phyloP scores from a whole-genome alignment of 1,140 invertebrate species.

The Nomia melanderi region DNA sequence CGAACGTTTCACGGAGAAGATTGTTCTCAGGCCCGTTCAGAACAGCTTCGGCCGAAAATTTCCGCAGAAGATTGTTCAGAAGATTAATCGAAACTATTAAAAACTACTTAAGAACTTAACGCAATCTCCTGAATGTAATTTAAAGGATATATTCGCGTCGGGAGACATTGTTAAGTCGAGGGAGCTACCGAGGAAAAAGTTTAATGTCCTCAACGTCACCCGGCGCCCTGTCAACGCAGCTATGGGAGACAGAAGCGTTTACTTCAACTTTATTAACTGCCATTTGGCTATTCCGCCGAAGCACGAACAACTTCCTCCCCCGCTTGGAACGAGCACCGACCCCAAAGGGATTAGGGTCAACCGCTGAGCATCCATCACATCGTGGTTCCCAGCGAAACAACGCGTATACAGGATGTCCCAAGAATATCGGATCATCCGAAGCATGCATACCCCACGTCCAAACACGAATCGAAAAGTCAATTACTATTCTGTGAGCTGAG shows the following conservation, averaged over 20 bases:
- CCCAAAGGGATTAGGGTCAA: constrained; percentile 46
- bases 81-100: neutral
- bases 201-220: neutral
- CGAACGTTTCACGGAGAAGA: neutral
- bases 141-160: neutral
- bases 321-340: constrained; percentile 7
- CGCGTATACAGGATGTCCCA: constrained; percentile 18
- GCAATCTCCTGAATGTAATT: neutral
- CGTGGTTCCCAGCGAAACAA: constrained; percentile 16
- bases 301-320: constrained; percentile 23
- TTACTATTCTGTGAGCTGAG: too few species aligned
- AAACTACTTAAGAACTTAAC: neutral
- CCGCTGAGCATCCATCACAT: constrained; percentile 34
- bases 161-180: neutral
- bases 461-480: too few species aligned
- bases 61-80: neutral
- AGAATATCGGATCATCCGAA: too few species aligned
- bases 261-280: constrained; percentile 39
- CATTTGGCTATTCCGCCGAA: neutral
- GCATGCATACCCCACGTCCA: too few species aligned
- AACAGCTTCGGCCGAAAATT: neutral
- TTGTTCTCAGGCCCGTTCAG: neutral
- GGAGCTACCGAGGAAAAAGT: neutral
- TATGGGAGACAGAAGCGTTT: constrained; percentile 14
- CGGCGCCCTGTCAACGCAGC: neutral